Evolutionary conservation across 2,797 vertebrate genomes (phyloP).

Genomic region (Hypotaenidia philippensis): DNA sequence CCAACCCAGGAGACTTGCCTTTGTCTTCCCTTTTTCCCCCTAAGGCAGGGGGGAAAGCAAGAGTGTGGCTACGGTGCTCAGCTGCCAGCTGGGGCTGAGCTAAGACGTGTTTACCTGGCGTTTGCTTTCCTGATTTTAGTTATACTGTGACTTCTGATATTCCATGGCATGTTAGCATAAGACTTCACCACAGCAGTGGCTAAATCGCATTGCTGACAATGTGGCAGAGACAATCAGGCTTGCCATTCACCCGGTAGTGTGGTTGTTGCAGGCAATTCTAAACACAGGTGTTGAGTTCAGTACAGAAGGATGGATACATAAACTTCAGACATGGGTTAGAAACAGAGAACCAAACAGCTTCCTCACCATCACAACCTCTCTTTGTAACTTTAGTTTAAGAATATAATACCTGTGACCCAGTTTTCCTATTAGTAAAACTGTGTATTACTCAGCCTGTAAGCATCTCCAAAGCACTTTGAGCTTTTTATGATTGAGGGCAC

Average conservation of each 20-base stretch:
- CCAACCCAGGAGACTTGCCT: too few relatives aligned
- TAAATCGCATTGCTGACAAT: accelerated
- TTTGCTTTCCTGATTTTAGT: slow-evolving; percentile 10
- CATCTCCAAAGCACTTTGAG: not conserved
- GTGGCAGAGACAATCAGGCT: not conserved
- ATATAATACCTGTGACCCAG: not conserved
- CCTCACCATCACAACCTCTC: not conserved
- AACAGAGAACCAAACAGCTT: not conserved
- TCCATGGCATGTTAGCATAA: not conserved
- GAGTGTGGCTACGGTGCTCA: too few relatives aligned
- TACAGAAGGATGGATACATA: not conserved
- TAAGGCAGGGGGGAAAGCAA: too few relatives aligned
- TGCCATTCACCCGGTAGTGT: not conserved
- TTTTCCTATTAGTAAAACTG: not conserved
- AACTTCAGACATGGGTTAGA: not conserved
- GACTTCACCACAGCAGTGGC: not conserved
- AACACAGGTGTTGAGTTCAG: not conserved
- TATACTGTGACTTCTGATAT: not conserved
- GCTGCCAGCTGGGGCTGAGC: too few relatives aligned
- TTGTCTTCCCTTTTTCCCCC: too few relatives aligned
- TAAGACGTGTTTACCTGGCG: not conserved
- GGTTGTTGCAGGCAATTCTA: not conserved
- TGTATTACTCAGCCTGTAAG: not conserved
- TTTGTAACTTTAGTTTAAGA: not conserved
- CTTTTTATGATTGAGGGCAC: not conserved